Base-by-base conservation (phyloP, 2,797 vertebrate species). In the Pipistrellus pygmaeus region DNA sequence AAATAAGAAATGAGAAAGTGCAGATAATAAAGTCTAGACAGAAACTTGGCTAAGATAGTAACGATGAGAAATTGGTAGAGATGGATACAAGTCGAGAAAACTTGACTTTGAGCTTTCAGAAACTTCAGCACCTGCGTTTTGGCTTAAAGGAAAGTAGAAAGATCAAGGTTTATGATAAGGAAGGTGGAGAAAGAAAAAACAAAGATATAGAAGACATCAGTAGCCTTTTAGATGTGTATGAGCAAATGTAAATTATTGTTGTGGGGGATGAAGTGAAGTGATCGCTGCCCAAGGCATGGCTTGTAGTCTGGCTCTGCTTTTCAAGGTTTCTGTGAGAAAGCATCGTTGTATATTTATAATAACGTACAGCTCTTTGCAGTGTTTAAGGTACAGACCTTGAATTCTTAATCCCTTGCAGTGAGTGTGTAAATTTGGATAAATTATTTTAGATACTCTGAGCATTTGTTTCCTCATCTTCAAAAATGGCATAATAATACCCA, bases 131-230 rank as follows among this genome's bases (percentile, higher is more conserved):
- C 10, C n/a, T 87, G 17, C 8, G 57, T 84, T 71, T 68, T n/a
- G 8, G 81, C 53, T 72, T 85, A 44, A 68, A 68, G 84, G 80
- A 72, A 83, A 89, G 25, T 8, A 90, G 32, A 80, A 77, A 71
- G 44, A 68, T 62, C 46, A 86, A 85, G 35, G 35, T 66, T 85
- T 72, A 53, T 27, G 53, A 15, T 60, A 88, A 68, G 38, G 44
- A 81, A 35, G 8, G 51, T 57, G 18, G 32, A 18, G 81, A n/a
- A 84, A 21, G 41, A 46, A 41, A 35, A 82, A 75, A 8, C 13
- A 87, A 17, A n/a, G 41, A 48, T 23, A 23, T 30, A 9, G n/a
- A 91, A 84, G 71, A 51, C 21, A 60, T 30, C n/a, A 8, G 20
- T 57, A 82, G 55, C 73, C 18, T 93, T 23, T 64, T 1, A 68